Base-by-base conservation (phyloP, 1,140 invertebrate species). In the Dendrolimus kikuchii region DNA sequence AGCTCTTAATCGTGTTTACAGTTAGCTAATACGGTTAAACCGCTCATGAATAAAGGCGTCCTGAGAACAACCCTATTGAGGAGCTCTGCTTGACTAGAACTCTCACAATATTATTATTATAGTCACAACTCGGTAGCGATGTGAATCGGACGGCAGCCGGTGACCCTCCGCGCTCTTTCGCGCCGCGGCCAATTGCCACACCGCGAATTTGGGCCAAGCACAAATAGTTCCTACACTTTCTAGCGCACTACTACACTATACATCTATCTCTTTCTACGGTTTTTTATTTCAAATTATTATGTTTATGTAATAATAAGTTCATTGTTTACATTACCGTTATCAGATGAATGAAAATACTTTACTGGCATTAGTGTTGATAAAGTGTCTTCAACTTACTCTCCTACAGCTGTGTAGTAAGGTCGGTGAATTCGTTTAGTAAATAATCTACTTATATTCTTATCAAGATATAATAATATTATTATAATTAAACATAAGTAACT, bases 101-200 rank as follows among this genome's bases (percentile, higher is more conserved):
- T 61, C 55, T 73, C 65, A 65, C 62, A 64, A 69, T 58, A 56
- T 64, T 23, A 23, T 23, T 23, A 23, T 23, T 60, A 68, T 83
- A 86, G 81, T 86, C 71, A 79, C 77, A 83, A 81, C 56, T 76
- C 74, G 76, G 80, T 83, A 81, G 82, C 82, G 82, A 86, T 82
- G 82, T 80, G 77, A 81, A 75, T 66, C 78, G 80, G 77, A 81
- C 82, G 81, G 66, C 55, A 66, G 59, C 59, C 62, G 58, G 55
- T 55, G 59, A 62, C 57, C 51, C 61, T 66, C 68, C 67, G 71
- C 77, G 77, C 71, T 74, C 71, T 73, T 74, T 78, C 73, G 71
- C 74, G 72, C 73, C 63, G 66, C 68, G 68, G 68, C 53, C 55
- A 41, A 60, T 64, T 65, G 67, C 59, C 60, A 60, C 57, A 68